Percentiles rank a stretch among this genome's conserved stretches.
These are phyloP conservation scores for Lepus oiostolus DNA, from an alignment of 2,797 vertebrate species.

Conservation along the genomic window DNA sequence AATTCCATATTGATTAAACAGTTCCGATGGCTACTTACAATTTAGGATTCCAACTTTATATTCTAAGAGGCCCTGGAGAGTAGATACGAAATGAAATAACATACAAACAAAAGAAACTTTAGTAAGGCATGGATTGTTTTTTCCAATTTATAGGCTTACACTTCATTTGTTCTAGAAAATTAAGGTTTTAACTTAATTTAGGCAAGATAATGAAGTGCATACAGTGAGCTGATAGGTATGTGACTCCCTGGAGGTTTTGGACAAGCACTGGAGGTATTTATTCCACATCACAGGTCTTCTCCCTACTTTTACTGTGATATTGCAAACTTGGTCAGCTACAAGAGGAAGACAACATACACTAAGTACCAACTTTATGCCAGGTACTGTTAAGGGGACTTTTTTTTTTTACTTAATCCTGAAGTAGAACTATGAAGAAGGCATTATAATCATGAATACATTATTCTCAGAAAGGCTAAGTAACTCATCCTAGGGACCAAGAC, in stretches of 20 bases:
- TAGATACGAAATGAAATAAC: constrained; percentile 66
- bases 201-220: not conserved
- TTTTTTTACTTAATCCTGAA: not conserved
- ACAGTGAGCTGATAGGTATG: not conserved
- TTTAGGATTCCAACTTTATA: constrained; percentile 69
- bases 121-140: constrained; percentile 45
- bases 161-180: constrained; percentile 69
- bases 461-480: not conserved
- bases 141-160: constrained; percentile 31
- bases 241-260: not conserved
- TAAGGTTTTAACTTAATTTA: constrained; percentile 67
- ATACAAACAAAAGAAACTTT: constrained; percentile 61
- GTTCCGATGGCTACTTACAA: constrained; percentile 73
- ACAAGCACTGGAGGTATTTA: not conserved
- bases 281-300: not conserved
- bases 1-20: constrained; percentile 77
- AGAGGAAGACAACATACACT: not conserved
- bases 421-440: not conserved
- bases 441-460: not conserved
- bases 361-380: not conserved
- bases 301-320: not conserved
- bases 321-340: not conserved
- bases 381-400: not conserved
- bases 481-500: not conserved
- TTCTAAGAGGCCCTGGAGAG: constrained; percentile 47